Evolutionary conservation across 2,113 vertebrate species (phyloP).

Genomic region (Neogale vison): DNA sequence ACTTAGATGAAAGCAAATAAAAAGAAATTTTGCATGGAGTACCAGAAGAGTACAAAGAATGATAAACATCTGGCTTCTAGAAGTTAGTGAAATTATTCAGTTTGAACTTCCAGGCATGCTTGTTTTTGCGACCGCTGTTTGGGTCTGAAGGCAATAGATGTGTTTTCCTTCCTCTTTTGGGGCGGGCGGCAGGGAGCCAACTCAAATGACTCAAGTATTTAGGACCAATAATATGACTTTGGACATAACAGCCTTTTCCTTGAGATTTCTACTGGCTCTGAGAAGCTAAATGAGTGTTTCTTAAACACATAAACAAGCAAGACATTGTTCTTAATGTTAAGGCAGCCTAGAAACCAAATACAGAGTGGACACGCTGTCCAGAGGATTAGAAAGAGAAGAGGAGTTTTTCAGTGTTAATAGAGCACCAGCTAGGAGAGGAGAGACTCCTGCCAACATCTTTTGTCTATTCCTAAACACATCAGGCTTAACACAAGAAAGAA

Average conservation of each 20-base stretch:
- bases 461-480: not conserved
- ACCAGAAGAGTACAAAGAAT: not conserved
- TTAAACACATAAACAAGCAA: not conserved
- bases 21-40: not conserved
- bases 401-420: not conserved
- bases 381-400: not conserved
- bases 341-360: not conserved
- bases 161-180: not conserved
- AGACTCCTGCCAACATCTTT: fast-evolving
- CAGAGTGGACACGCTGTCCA: not conserved
- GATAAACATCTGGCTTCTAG: not conserved
- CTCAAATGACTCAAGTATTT: not conserved
- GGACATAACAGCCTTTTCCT: not conserved
- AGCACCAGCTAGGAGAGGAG: fast-evolving
- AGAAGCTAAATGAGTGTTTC: not conserved
- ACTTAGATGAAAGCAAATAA: not conserved
- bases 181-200: not conserved
- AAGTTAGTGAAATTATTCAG: not conserved
- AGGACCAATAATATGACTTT: not conserved
- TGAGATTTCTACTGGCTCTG: not conserved
- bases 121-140: not conserved
- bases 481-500: not conserved
- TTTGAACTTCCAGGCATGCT: not conserved
- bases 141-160: not conserved
- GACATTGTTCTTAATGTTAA: not conserved